phyloP scores from a whole-genome alignment of 2,888 invertebrate species.

The Chelonus formosanus region DNA sequence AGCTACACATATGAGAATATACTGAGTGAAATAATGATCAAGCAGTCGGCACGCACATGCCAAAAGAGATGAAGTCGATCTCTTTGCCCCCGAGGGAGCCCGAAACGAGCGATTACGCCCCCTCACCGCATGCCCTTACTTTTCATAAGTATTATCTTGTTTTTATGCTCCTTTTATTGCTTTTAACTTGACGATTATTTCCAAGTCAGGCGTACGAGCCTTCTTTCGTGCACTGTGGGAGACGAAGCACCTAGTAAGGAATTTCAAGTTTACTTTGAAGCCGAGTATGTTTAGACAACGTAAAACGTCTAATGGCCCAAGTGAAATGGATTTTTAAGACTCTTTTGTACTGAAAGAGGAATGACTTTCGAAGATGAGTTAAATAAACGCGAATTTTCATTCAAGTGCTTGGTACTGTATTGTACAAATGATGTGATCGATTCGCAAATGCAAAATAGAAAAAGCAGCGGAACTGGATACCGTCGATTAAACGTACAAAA shows the following conservation, averaged over 20 bases:
- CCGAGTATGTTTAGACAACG: conserved; percentile 53
- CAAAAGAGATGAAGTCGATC: conserved; percentile 20
- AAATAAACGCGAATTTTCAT: conserved; percentile 6
- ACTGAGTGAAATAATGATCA: conserved; percentile 29
- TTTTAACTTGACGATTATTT: conserved; percentile 20
- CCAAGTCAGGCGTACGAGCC: neutral
- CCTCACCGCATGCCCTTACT: conserved; percentile 31
- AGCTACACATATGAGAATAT: conserved; percentile 24
- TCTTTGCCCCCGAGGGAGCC: conserved; percentile 15
- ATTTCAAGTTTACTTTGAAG: conserved; percentile 33
- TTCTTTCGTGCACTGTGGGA: too few relatives aligned
- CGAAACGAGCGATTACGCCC: conserved; percentile 31
- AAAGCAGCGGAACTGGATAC: conserved; percentile 24
- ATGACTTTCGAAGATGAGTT: conserved; percentile 16
- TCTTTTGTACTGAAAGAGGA: conserved; percentile 42
- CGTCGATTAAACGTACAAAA: conserved; percentile 41
- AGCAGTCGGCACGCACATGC: conserved; percentile 33
- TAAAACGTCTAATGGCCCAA: conserved; percentile 56
- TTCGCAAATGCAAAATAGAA: neutral
- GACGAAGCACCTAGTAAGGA: conserved; percentile 8
- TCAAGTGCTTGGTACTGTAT: neutral
- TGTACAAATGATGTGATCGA: conserved; percentile 1
- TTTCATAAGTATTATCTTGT: conserved; percentile 17
- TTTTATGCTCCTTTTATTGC: conserved; percentile 17
- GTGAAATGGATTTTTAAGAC: conserved; percentile 59